Base-by-base conservation (phyloP, 2,888 invertebrate genomes). In the Torymus texanus region DNA sequence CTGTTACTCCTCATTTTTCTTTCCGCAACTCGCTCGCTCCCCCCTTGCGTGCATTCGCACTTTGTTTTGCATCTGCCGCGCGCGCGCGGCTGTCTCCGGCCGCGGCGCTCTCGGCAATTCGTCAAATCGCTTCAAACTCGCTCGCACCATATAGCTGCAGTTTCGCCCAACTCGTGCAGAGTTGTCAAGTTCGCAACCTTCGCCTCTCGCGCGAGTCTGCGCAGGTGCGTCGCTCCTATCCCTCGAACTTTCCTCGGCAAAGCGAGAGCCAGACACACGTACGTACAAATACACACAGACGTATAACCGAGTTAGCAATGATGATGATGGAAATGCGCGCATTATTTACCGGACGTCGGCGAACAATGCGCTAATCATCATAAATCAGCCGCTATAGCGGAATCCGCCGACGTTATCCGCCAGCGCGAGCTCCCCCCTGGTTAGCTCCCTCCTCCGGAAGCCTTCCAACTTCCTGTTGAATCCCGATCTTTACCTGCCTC, bases 351-450 rank as follows among this genome's bases (percentile, higher is more conserved):
- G 85, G 84, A 41, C 84, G 84, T 82, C 84, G 41, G 82, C 83
- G 82, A 83, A 85, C 86, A 85, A 85, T 84, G 85, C 84, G 82
- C 82, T 87, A 88, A 87, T 88, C 86, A 86, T 86, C 85, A 87
- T 87, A 88, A 87, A 88, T 87, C 87, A 87, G 84, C 84, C 56
- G 78, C 75, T 78, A 78, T 62, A 65, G 68, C 75, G 80, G 71
- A 78, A 81, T 83, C 83, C 81, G 82, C 83, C 71, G 81, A 75
- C 82, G 82, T 83, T 84, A 83, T 83, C 83, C 75, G 83, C 79
- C 62, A 75, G 78, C 73, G 14, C 58, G 3, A 10, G 18, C 21
- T 21, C 55, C n/a, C n/a, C 55, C 55, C 55, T n/a, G 29, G 12
- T 58, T 14, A 16, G n/a, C 41, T 18, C 62, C 63, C 55, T n/a